Evolutionary conservation across 2,797 vertebrate species (phyloP), one percentile per base, ranked within the genome.

Genomic region (Spondyliosoma cantharus): DNA sequence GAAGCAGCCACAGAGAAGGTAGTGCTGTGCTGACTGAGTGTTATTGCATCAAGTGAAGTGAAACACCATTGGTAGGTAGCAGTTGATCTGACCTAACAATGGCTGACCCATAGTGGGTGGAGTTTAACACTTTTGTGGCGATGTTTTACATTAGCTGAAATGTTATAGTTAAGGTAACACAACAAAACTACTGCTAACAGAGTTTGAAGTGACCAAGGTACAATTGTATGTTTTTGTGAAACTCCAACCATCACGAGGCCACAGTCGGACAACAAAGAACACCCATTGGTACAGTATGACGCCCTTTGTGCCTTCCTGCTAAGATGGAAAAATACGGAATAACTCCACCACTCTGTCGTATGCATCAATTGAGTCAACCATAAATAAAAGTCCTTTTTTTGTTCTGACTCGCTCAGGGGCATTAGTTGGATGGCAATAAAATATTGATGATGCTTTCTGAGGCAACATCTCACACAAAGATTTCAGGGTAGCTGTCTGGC

Each of bases 291-390:
- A 60, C 71, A 73, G 49, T 50, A 54, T 76, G 85, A 90, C 72
- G 49, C 85, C 86, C 85, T 90, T 86, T 90, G 86, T 89, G 82
- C 78, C 87, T 89, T 90, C 90, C 86, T 86, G 87, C 69, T 83
- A 16, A 81, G 77, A 83, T 71, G 59, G 64, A 85, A 53, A 74
- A 74, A 62, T 52, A 59, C 20, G 15, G 48, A 67, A 82, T 69
- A 63, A 60, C 60, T 86, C 66, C 32, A 74, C 74, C 78, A 71
- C 71, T 88, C 68, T 74, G 64, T 50, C 54, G 71, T 62, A 80
- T 66, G 64, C 84, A 73, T 81, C 69, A 65, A 78, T 87, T 81
- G 69, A 92, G 66, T 73, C 67, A 71, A 84, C 78, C 76, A 78
- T 80, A 80, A 85, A 88, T 86, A 82, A 86, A 82, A 78, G 59